Evolutionary conservation across 2,797 vertebrate species (phyloP), one percentile per base, ranked within the genome.

Genomic region (Xenentodon cancila): DNA sequence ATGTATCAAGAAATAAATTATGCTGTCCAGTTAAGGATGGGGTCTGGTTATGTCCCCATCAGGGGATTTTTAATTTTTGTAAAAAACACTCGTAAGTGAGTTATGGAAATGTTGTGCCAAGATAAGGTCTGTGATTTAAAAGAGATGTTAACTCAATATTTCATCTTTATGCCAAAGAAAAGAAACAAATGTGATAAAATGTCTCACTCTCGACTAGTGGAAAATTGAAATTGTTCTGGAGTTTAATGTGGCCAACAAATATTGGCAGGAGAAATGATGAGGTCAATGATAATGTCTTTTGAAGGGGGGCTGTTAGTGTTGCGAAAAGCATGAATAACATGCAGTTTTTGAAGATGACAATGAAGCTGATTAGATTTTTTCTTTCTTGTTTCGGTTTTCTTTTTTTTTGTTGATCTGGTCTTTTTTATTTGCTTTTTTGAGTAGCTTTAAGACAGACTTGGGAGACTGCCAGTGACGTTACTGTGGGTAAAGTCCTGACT

Each of bases 141-240:
- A 25, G 25, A 5, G 5, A 30, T 30, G 30, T 30, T 30, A 30
- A 30, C 4, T 30, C 30, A 1, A 30, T 30, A 67, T 65, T 79
- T 61, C 32, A 45, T 68, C 57, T 68, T 34, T 43, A 51, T 79
- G 70, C 48, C 57, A 55, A 58, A 55, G 51, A 30, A 68, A 45
- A 72, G 58, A 69, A 56, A 61, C 64, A 69, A 44, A 78, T 49
- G 59, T 47, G 67, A 74, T 64, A 77, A 64, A 72, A 48, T 19
- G 34, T 66, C 59, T 67, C 34, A 1, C 40, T 73, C 25, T 25
- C 25, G 5, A 25, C 42, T 59, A 13, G 76, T 81, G 73, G 66
- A 71, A 81, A 82, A 84, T 85, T 75, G 64, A 68, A 81, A 78
- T 73, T 62, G 66, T 61, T 71, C 64, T 76, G 53, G 34, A 64